Conservation (phyloP, 2,113 vertebrate genomes). For the Ibidorhyncha struthersii region DNA sequence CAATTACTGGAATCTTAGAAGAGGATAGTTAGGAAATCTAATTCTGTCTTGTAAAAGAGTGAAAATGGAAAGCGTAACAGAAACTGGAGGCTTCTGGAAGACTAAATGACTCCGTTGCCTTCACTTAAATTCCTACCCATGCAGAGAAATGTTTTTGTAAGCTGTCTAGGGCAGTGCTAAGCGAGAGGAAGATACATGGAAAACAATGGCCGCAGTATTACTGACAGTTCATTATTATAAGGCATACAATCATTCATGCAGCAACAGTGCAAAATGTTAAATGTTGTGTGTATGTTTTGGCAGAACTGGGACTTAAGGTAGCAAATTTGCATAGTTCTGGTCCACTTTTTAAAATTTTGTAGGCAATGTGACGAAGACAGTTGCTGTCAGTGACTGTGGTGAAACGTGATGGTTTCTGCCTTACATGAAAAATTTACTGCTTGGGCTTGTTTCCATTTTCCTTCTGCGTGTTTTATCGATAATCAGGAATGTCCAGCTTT, state of each 20-base stretch:
- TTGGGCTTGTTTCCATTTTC: not conserved
- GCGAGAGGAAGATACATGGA: not conserved
- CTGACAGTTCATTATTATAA: not conserved
- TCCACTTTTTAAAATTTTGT: not conserved
- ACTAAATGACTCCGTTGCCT: not conserved
- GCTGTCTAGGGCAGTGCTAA: not conserved
- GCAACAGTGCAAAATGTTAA: not conserved
- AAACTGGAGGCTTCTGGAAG: conserved; percentile 3
- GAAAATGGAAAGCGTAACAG: not conserved
- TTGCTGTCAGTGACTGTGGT: not conserved
- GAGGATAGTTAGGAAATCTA: not conserved
- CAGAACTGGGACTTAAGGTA: not conserved
- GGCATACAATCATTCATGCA: not conserved
- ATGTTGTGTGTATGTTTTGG: not conserved
- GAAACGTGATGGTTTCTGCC: not conserved
- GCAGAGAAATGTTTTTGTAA: not conserved
- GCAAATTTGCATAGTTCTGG: not conserved
- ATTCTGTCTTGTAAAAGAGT: not conserved
- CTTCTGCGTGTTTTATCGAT: not conserved
- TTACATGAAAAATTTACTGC: not conserved
- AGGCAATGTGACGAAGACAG: not conserved
- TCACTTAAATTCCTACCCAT: not conserved
- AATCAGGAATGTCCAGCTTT: not conserved
- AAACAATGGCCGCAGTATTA: not conserved
- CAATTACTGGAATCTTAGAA: not conserved